phyloP scores from a whole-genome alignment of 2,888 invertebrate species.

The Teleogryllus oceanicus region DNA sequence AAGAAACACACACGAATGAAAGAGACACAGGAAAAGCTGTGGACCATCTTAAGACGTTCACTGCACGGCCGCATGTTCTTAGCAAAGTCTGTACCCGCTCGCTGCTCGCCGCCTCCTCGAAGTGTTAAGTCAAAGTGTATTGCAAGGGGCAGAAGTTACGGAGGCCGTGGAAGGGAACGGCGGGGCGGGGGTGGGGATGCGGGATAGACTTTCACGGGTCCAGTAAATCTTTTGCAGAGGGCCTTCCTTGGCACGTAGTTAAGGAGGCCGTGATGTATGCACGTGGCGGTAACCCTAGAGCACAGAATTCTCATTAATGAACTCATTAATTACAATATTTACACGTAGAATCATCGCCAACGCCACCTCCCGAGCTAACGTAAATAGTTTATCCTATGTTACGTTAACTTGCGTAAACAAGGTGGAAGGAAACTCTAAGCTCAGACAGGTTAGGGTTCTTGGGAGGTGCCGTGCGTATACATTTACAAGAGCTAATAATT shows the following conservation, averaged over 20 bases:
- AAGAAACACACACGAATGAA: too few species aligned
- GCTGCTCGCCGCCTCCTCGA: too few species aligned
- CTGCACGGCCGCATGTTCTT: too few species aligned
- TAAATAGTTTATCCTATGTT: constrained; percentile 18
- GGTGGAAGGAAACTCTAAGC: neutral
- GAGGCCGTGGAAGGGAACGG: neutral
- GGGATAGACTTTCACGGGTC: constrained; percentile 10
- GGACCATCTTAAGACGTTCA: too few species aligned
- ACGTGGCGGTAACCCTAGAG: constrained; percentile 18
- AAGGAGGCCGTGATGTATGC: constrained; percentile 18
- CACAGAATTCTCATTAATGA: constrained; percentile 18
- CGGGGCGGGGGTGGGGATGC: neutral
- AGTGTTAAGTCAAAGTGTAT: neutral
- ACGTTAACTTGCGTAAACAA: constrained; percentile 9
- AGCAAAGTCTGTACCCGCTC: too few species aligned
- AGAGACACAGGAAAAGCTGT: too few species aligned
- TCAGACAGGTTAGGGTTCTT: constrained; percentile 1
- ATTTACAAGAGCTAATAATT: constrained; percentile 18
- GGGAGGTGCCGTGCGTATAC: constrained; percentile 7
- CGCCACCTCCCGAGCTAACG: neutral
- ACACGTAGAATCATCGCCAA: neutral
- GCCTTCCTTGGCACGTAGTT: constrained; percentile 1
- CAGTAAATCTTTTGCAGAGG: constrained; percentile 1
- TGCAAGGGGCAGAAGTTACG: neutral
- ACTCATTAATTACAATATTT: constrained; percentile 18